phyloP scores from a whole-genome alignment of 2,888 invertebrate species.

The Acronicta aceris region DNA sequence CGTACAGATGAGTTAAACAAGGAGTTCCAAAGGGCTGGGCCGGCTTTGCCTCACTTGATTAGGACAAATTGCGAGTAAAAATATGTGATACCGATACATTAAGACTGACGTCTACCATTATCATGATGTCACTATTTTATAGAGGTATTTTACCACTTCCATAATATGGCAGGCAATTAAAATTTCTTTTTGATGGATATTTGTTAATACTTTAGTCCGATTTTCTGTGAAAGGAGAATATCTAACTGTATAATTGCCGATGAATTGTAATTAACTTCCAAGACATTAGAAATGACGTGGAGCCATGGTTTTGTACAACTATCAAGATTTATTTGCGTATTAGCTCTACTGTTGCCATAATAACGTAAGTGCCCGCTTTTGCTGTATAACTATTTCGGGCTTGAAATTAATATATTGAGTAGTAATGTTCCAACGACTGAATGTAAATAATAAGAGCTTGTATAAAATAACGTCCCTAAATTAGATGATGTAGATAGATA shows the following conservation, averaged over 20 bases:
- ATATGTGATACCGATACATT: constrained; percentile 54
- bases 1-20: constrained; percentile 88
- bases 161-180: constrained; percentile 40
- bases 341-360: constrained; percentile 80
- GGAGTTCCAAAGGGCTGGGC: constrained; percentile 24
- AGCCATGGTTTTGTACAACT: constrained; percentile 78
- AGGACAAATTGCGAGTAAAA: constrained; percentile 40
- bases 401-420: constrained; percentile 56
- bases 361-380: constrained; percentile 69
- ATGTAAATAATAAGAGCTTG: constrained; percentile 77
- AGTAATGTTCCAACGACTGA: constrained; percentile 71
- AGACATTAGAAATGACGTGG: constrained; percentile 45
- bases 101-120: constrained; percentile 66
- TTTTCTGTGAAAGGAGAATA: constrained; percentile 38
- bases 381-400: constrained; percentile 53
- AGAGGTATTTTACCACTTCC: constrained; percentile 33
- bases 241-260: constrained; percentile 23
- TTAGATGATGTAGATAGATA: constrained; percentile 57
- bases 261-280: constrained; percentile 45
- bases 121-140: constrained; percentile 50
- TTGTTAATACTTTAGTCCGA: constrained; percentile 51
- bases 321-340: constrained; percentile 67
- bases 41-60: constrained; percentile 23
- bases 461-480: constrained; percentile 67
- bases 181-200: constrained; percentile 36